A percentile compares a stretch with the other conserved stretches of the same genome.
phyloP scores from a whole-genome alignment of 2,888 invertebrate genomes.

The Cordilura impudica region DNA sequence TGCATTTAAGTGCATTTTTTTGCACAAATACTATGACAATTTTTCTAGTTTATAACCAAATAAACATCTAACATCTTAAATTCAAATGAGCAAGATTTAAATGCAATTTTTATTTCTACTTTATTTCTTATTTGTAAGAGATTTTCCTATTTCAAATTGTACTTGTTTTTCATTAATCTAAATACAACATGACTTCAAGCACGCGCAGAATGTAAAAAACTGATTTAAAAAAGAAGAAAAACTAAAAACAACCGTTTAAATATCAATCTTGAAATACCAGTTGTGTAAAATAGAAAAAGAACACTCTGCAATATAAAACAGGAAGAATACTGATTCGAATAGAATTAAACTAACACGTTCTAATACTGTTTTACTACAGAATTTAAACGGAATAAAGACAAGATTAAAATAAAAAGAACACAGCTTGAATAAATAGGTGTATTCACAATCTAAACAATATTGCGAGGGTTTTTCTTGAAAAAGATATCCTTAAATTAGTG shows the following conservation, averaged over 20 bases:
- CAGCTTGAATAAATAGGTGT: neutral
- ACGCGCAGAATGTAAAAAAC: conserved; percentile 49
- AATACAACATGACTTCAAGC: conserved; percentile 53
- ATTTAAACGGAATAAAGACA: conserved; percentile 23
- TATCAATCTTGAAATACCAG: conserved; percentile 59
- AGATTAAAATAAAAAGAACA: conserved; percentile 8
- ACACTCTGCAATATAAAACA: conserved; percentile 21
- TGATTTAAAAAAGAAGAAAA: conserved; percentile 2
- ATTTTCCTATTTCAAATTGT: conserved; percentile 21
- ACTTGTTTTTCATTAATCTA: conserved; percentile 54
- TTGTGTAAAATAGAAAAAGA: conserved; percentile 25
- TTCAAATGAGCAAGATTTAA: conserved; percentile 48
- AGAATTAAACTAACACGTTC: conserved; percentile 17
- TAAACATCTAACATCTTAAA: conserved; percentile 15
- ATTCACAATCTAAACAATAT: neutral
- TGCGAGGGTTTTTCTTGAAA: no score
- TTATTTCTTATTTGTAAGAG: neutral
- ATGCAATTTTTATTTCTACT: conserved; percentile 18
- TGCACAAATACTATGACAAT: conserved; percentile 15
- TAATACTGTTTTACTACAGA: neutral
- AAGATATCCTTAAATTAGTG: no score
- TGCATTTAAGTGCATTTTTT: no score
- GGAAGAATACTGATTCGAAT: conserved; percentile 38
- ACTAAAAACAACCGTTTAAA: conserved; percentile 58
- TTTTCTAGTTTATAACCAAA: neutral